Percentiles rank a stretch among this genome's conserved stretches.
Conservation (phyloP, 2,113 vertebrate genomes). For the Aspidoscelis tigris region DNA sequence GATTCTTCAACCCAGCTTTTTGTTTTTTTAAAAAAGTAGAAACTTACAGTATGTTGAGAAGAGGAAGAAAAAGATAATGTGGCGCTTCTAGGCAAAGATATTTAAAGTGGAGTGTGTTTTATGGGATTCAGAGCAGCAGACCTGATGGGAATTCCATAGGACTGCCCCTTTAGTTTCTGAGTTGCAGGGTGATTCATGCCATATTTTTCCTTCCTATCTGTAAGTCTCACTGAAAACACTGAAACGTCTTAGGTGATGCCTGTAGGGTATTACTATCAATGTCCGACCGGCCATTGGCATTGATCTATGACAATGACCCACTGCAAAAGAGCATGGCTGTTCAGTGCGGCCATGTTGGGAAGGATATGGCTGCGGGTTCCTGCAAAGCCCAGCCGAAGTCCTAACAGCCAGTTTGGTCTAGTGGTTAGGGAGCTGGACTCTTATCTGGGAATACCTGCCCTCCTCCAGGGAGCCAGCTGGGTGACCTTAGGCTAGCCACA, state of each 20-base stretch:
- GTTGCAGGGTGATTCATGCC: neutral
- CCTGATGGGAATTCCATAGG: conserved; percentile 45
- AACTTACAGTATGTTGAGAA: conserved; percentile 33
- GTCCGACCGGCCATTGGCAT: neutral
- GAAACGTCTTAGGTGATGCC: neutral
- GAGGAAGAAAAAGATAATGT: conserved; percentile 63
- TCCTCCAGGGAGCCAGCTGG: too few relatives aligned
- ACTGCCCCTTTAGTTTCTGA: too few relatives aligned
- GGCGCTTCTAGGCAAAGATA: conserved; percentile 56
- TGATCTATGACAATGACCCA: neutral
- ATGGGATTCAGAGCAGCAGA: conserved; percentile 67
- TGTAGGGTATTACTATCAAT: neutral
- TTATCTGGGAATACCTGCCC: too few relatives aligned
- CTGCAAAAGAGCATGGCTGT: neutral
- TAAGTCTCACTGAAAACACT: neutral
- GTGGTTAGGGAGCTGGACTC: too few relatives aligned
- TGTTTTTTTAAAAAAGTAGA: conserved; percentile 34
- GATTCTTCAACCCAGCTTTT: conserved; percentile 62
- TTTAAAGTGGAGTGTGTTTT: conserved; percentile 36
- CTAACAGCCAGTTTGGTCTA: too few relatives aligned
- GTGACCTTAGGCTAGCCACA: too few relatives aligned
- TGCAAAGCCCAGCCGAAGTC: too few relatives aligned
- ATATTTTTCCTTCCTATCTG: neutral
- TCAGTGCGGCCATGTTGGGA: neutral
- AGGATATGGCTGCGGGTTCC: neutral